Percentiles rank a stretch among this genome's conserved stretches.
Conservation (phyloP, 2,113 vertebrate species). For the Oplegnathus fasciatus region DNA sequence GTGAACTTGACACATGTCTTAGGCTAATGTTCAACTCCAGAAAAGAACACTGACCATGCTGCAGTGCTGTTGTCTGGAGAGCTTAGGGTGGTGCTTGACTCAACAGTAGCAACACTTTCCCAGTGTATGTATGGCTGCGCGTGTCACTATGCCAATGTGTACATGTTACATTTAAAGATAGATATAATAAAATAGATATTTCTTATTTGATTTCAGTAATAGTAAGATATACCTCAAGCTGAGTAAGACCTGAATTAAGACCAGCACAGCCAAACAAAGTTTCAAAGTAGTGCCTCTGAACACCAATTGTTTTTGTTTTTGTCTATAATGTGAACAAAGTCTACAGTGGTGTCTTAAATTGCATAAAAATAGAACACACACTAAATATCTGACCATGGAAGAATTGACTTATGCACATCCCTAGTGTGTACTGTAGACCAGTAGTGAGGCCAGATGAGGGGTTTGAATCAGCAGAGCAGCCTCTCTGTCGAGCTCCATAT, state of each 20-base stretch:
- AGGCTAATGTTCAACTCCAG: slow-evolving; percentile 19
- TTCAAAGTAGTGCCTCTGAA: neutral
- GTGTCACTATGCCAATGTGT: neutral
- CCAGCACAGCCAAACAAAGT: neutral
- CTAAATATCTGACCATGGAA: slow-evolving; percentile 18
- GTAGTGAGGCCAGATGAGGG: slow-evolving; percentile 46
- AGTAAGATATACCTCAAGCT: neutral
- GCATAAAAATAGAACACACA: slow-evolving; percentile 13
- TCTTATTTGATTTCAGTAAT: slow-evolving; percentile 8
- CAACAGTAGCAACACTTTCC: slow-evolving; percentile 31
- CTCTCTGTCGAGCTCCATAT: slow-evolving; percentile 60
- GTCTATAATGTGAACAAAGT: neutral
- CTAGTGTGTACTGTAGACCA: neutral
- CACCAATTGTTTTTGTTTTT: neutral
- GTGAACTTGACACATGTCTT: slow-evolving; percentile 33
- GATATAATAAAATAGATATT: neutral
- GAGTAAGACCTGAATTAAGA: neutral
- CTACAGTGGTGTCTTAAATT: neutral
- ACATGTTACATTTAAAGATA: neutral
- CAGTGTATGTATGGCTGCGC: neutral
- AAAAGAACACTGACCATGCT: slow-evolving; percentile 20
- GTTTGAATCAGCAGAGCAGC: slow-evolving; percentile 36
- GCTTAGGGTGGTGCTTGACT: slow-evolving; percentile 1
- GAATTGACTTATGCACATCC: slow-evolving; percentile 16
- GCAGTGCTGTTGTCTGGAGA: slow-evolving; percentile 15